Base-by-base conservation (phyloP, 2,113 vertebrate genomes). In the Aphyosemion australe region DNA sequence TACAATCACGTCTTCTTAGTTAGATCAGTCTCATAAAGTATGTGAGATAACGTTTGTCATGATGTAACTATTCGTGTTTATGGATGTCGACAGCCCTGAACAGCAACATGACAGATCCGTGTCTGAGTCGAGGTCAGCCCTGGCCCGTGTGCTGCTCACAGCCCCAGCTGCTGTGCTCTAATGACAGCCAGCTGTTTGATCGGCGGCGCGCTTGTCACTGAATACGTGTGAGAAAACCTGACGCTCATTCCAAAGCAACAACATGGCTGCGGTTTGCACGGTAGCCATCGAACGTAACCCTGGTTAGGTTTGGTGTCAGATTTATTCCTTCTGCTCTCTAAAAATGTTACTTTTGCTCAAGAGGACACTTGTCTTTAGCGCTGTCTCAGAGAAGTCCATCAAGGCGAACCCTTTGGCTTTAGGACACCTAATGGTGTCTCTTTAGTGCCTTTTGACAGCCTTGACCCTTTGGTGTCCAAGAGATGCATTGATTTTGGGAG, bases 161-260 rank as follows among this genome's bases (percentile, higher is more conserved):
- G 20, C 8, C 56, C 74, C 88, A 91, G 86, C 86, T 90, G 90
- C 83, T 61, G 71, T 45, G 74, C 72, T 84, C 71, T 83, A 82
- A 83, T 79, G 84, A 84, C 83, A 82, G 82, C 89, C 84, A 88
- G 85, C 85, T 88, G 83, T 88, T 81, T 84, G 83, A 89, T 85
- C 57, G 65, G 50, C 73, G 69, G 73, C 50, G 2, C 45, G 78
- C 74, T 50, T 83, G 89, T 88, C 87, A 87, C 84, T 83, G 78
- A 89, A 86, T 90, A 88, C 72, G 85, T 89, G 88, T 87, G 87
- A 88, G 87, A 90, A 26, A 90, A 87, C 73, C 83, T 78, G 65
- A 71, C 42, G 42, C 57, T 85, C 81, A 65, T 80, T 81, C 74
- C 78, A 66, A 65, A 77, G 64, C 46, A 58, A 49, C 75, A 58